phyloP scores from a whole-genome alignment of 2,797 vertebrate species.

The Parotocinclus haroldoi region DNA sequence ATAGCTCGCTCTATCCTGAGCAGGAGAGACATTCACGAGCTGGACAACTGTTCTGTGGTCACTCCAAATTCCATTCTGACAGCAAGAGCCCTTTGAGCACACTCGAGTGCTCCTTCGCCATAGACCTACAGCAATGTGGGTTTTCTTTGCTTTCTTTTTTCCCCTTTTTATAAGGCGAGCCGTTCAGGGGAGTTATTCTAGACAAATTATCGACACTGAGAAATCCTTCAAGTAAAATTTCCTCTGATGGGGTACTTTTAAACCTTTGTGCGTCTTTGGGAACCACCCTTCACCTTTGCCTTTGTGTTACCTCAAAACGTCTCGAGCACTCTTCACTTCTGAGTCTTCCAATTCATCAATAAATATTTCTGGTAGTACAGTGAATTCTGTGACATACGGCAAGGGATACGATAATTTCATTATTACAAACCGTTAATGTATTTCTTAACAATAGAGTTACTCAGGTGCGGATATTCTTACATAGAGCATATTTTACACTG shows the following conservation, averaged over 20 bases:
- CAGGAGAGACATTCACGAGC: constrained; percentile 51
- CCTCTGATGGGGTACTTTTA: constrained; percentile 66
- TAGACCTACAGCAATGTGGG: constrained; percentile 62
- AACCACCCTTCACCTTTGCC: neutral
- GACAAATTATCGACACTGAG: constrained; percentile 73
- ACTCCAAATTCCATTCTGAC: constrained; percentile 78
- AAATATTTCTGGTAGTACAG: neutral
- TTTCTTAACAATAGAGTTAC: no score
- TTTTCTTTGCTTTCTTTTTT: constrained; percentile 45
- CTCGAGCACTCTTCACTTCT: neutral
- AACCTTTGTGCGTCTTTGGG: constrained; percentile 58
- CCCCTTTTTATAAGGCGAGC: constrained; percentile 43
- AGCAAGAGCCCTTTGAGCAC: constrained; percentile 72
- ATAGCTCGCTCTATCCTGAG: constrained; percentile 52
- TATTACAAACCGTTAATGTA: no score
- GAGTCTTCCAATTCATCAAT: neutral
- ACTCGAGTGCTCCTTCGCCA: constrained; percentile 70
- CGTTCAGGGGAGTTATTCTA: constrained; percentile 64
- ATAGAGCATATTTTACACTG: no score
- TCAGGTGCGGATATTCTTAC: no score
- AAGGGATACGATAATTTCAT: no score
- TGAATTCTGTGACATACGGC: no score
- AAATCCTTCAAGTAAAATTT: constrained; percentile 64
- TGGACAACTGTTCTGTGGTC: constrained; percentile 61
- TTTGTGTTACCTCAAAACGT: constrained; percentile 4